Evolutionary conservation across 1,140 invertebrate species (phyloP), one percentile per base, ranked within the genome.

Genomic region (Drosophila sp.): DNA sequence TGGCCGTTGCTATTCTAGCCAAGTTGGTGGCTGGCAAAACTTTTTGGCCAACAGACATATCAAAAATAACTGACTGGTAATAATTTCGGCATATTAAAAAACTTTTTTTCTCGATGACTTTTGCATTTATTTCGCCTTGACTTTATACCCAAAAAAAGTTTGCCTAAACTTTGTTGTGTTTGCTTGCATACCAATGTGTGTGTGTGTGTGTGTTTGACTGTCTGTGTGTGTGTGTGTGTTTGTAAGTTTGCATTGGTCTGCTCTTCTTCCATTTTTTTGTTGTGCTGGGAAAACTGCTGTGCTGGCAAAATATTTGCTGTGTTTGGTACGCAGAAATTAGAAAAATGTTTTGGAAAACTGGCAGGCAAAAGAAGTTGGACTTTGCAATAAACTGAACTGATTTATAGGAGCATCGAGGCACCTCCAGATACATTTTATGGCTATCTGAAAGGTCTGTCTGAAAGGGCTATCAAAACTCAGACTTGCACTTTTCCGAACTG

Each of bases 41-140:
- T 80, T 89, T 82, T 77, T 25, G 40, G 40, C 67, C 51, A 67
- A 57, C 70, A 74, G 77, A 84, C 77, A 86, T 80, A 84, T 84
- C 80, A 86, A 80, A 77, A 84, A 78, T 82, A 83, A 89, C 83
- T 89, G 83, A 89, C 84, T 89, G 83, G 80, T 89, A 89, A 89
- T 89, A 89, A 89, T 89, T 89, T 89, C 72, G 83, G 83, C 83
- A 89, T 89, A 89, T 89, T 89, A 89, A 89, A 89, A 89, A 89
- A 89, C 83, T 89, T 89, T 87, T 87, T 89, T 83, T 80, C 84
- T 89, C 84, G 66, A 89, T 89, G 83, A 89, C 83, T 89, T 89
- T 89, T 89, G 83, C 83, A 89, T 87, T 89, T 87, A 86, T 87
- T 87, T 82, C 76, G 72, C 76, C 58, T 25, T 48, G 29, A 32